These are phyloP conservation scores for Benthosema pterotum DNA, from an alignment of 2,797 vertebrate species.

Conservation along the genomic window DNA sequence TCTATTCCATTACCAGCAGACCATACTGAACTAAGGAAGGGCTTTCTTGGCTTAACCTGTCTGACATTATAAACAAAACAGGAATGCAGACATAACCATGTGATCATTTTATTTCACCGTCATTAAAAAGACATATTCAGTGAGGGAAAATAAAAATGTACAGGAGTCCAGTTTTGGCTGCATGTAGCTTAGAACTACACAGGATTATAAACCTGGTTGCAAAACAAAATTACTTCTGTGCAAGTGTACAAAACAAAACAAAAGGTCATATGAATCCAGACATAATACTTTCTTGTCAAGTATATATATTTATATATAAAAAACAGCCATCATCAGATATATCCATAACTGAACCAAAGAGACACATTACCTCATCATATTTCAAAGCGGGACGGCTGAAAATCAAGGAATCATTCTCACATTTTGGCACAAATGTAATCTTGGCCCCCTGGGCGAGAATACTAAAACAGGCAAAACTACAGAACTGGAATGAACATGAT, in stretches of 20 bases:
- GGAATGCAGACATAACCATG: not conserved
- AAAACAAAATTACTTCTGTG: constrained; percentile 14
- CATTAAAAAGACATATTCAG: constrained; percentile 42
- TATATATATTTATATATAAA: too few species aligned
- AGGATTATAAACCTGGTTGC: constrained; percentile 26
- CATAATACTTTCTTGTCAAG: constrained; percentile 61
- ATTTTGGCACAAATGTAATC: constrained; percentile 69
- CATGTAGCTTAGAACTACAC: constrained; percentile 8
- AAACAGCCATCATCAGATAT: constrained; percentile 30
- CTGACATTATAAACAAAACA: too few species aligned
- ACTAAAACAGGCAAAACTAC: constrained; percentile 43
- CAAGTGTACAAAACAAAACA: constrained; percentile 9
- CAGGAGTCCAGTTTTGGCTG: constrained; percentile 4
- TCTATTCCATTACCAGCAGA: too few species aligned
- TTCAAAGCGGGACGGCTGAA: not conserved
- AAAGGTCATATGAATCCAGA: constrained; percentile 7
- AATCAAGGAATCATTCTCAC: constrained; percentile 37
- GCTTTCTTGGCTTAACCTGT: too few species aligned
- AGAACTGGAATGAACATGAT: constrained; percentile 29
- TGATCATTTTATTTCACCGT: constrained; percentile 52
- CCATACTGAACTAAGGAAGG: too few species aligned
- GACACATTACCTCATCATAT: constrained; percentile 9
- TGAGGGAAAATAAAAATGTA: constrained; percentile 25
- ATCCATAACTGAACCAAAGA: constrained; percentile 21
- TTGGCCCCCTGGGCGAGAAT: constrained; percentile 55